A percentile compares a stretch with the other conserved stretches of the same genome.
Conservation (phyloP, 2,888 invertebrate genomes). For the Sturmia bella region DNA sequence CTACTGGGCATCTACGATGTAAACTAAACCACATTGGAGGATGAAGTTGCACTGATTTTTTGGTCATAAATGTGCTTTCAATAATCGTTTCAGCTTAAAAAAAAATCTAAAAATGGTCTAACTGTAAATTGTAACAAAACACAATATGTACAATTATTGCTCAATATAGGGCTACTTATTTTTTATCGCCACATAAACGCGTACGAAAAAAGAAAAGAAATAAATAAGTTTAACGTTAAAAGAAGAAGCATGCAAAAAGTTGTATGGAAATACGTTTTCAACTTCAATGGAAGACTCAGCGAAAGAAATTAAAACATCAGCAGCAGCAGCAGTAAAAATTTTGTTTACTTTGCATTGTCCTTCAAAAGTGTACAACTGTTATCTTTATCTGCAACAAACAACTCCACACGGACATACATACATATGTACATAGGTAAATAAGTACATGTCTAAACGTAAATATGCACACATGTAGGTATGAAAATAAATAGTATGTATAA, state of each 20-base stretch:
- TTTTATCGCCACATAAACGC: neutral
- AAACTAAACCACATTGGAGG: too few relatives aligned
- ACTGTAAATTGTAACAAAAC: neutral
- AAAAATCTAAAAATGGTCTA: neutral
- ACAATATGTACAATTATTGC: neutral
- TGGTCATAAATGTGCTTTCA: too few relatives aligned
- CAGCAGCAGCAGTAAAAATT: slow-evolving; percentile 4
- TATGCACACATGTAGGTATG: neutral
- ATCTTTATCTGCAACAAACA: slow-evolving; percentile 25
- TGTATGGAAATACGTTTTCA: slow-evolving; percentile 32
- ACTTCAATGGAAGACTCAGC: slow-evolving; percentile 27
- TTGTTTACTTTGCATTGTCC: slow-evolving; percentile 54
- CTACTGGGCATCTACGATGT: too few relatives aligned
- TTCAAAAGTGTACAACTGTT: slow-evolving; percentile 37
- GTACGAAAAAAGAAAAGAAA: slow-evolving; percentile 1
- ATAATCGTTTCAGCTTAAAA: too few relatives aligned
- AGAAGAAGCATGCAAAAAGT: slow-evolving; percentile 20
- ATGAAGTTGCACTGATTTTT: too few relatives aligned
- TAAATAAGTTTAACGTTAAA: slow-evolving; percentile 22
- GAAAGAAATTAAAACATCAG: slow-evolving; percentile 30
- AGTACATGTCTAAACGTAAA: too few relatives aligned
- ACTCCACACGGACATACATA: neutral
- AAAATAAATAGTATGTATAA: slow-evolving; percentile 4
- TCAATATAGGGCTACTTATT: slow-evolving; percentile 11
- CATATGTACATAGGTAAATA: too few relatives aligned